Conservation (phyloP, 2,113 vertebrate species). For the Plecotus auritus region DNA sequence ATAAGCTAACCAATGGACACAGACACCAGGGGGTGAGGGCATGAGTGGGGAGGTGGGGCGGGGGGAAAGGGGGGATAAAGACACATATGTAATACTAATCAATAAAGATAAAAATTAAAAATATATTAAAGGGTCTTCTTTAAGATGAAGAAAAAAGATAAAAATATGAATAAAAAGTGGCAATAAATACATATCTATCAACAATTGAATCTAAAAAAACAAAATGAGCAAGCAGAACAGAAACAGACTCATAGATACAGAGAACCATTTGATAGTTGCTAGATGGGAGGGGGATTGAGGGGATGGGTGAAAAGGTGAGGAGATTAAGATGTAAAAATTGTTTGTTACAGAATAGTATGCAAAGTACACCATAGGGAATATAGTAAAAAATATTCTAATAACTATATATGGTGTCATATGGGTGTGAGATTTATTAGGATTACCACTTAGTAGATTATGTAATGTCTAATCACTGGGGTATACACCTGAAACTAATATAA, state of each 20-base stretch:
- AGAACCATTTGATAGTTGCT: background rate
- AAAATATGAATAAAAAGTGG: background rate
- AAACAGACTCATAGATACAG: background rate
- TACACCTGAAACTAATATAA: background rate
- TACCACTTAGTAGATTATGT: background rate
- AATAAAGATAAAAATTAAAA: background rate
- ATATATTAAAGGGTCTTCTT: background rate
- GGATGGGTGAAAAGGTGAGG: background rate
- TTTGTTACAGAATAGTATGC: background rate
- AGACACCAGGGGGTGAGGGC: too few species aligned
- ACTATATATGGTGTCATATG: background rate
- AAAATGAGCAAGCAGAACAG: background rate
- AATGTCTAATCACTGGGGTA: background rate
- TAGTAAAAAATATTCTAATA: background rate
- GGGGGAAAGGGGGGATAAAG: too few species aligned
- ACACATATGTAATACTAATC: too few species aligned
- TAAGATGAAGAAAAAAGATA: background rate
- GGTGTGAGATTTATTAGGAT: background rate
- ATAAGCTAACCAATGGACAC: too few species aligned
- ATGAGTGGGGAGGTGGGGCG: too few species aligned
- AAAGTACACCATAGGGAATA: background rate
- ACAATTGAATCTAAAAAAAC: background rate
- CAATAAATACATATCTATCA: background rate
- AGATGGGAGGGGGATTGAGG: background rate
- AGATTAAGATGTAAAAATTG: background rate